These are phyloP conservation scores for Leuciscus idus DNA, from an alignment of 2,113 vertebrate species.

Conservation along the genomic window DNA sequence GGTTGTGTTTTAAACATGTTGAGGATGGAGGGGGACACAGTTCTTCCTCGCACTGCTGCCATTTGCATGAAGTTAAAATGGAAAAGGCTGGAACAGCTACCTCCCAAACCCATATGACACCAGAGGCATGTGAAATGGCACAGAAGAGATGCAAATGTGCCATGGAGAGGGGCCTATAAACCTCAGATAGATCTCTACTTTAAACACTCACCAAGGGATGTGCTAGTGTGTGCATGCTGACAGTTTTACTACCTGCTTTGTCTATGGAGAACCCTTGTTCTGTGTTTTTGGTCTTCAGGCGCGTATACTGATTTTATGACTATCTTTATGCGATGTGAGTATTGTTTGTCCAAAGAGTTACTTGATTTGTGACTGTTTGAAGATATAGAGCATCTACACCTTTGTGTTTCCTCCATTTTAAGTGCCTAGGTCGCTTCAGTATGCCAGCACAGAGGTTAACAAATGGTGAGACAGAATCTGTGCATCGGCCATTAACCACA, in stretches of 20 bases:
- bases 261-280: background rate
- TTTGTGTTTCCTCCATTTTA: background rate
- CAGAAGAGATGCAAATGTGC: conserved; percentile 1
- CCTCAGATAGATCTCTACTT: conserved; percentile 11
- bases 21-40: background rate
- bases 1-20: conserved; percentile 24
- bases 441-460: conserved; percentile 15
- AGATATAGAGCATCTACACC: background rate
- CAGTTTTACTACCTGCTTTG: conserved; percentile 2
- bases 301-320: conserved; percentile 9
- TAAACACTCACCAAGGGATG: conserved; percentile 7
- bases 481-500: conserved; percentile 10
- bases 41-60: conserved; percentile 7
- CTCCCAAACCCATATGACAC: conserved; percentile 1
- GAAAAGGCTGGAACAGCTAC: background rate
- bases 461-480: conserved; percentile 18
- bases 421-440: background rate
- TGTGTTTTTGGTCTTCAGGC: conserved; percentile 31
- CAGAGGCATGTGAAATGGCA: conserved; percentile 30
- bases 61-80: conserved; percentile 45
- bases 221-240: background rate
- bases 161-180: conserved; percentile 12
- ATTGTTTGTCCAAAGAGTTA: background rate
- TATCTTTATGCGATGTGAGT: background rate
- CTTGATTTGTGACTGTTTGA: conserved; percentile 11